A percentile compares a stretch with the other conserved stretches of the same genome.
phyloP scores from a whole-genome alignment of 2,888 invertebrate species.

The Helicoverpa assulta region DNA sequence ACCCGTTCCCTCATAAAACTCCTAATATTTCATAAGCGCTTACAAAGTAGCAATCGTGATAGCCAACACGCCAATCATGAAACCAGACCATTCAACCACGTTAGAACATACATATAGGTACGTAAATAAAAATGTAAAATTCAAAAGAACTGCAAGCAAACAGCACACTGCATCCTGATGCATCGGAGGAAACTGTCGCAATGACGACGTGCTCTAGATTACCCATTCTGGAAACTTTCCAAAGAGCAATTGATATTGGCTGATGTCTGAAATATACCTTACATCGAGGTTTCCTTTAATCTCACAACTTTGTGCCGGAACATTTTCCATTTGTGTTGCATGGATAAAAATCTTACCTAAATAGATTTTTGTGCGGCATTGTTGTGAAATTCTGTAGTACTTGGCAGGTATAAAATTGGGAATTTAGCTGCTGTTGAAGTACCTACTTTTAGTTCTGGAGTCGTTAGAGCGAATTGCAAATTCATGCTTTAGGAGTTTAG shows the following conservation, averaged over 20 bases:
- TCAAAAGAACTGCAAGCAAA: conserved; percentile 15
- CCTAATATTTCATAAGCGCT: background rate
- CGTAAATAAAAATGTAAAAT: conserved; percentile 18
- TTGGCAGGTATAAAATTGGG: background rate
- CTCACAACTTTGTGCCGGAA: conserved; percentile 24
- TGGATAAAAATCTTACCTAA: conserved; percentile 9
- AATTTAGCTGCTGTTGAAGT: background rate
- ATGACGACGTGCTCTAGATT: conserved; percentile 56
- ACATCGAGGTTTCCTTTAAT: conserved; percentile 52
- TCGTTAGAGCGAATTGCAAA: background rate
- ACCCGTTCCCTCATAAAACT: background rate
- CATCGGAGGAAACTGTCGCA: conserved; percentile 51
- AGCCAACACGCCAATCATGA: conserved; percentile 21
- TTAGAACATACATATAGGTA: conserved; percentile 11
- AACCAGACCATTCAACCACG: conserved; percentile 7
- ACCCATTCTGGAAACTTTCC: conserved; percentile 65
- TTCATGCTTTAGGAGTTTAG: too few relatives aligned
- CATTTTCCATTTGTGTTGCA: conserved; percentile 27
- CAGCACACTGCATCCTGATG: conserved; percentile 29
- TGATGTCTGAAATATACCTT: conserved; percentile 53
- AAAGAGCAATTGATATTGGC: conserved; percentile 63
- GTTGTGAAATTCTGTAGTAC: background rate
- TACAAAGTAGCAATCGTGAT: conserved; percentile 11
- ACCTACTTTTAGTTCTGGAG: background rate
- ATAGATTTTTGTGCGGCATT: background rate